These are phyloP conservation scores for Mesopsocus fuscifrons DNA, from an alignment of 2,888 invertebrate genomes.

Conservation along the genomic window DNA sequence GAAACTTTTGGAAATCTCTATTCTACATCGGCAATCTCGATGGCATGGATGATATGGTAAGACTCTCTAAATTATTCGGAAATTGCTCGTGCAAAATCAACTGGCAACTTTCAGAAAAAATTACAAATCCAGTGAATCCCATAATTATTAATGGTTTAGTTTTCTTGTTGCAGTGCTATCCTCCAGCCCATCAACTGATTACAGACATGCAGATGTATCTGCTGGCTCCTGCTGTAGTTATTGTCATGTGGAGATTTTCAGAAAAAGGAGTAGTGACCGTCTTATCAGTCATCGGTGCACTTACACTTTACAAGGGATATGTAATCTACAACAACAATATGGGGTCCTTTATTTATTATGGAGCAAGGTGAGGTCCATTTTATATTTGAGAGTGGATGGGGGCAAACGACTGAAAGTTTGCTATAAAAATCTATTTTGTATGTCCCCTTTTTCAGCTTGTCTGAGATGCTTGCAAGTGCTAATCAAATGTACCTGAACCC, in stretches of 20 bases:
- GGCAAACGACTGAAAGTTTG: too few species aligned
- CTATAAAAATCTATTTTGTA: too few species aligned
- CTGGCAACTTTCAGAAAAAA: too few species aligned
- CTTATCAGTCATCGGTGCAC: not conserved
- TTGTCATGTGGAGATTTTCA: constrained; percentile 12
- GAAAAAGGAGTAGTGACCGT: constrained; percentile 1
- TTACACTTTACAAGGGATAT: not conserved
- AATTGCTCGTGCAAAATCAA: too few species aligned
- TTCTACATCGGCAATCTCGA: constrained; percentile 4
- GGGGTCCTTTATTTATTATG: constrained; percentile 11
- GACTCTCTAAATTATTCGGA: too few species aligned
- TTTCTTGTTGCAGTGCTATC: constrained; percentile 12
- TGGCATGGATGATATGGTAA: constrained; percentile 6
- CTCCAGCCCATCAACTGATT: constrained; percentile 12
- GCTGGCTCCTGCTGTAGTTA: constrained; percentile 11
- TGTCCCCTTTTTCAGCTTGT: constrained; percentile 10
- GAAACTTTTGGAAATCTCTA: not conserved
- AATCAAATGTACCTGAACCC: constrained; percentile 12
- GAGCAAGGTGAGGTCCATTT: constrained; percentile 11
- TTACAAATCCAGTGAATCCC: too few species aligned
- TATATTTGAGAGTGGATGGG: too few species aligned
- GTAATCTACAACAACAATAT: constrained; percentile 10
- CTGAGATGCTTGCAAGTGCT: constrained; percentile 9
- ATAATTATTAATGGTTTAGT: too few species aligned
- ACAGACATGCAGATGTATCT: constrained; percentile 14